Conservation (phyloP, 2,113 vertebrate genomes). For the Lamprotornis superbus region DNA sequence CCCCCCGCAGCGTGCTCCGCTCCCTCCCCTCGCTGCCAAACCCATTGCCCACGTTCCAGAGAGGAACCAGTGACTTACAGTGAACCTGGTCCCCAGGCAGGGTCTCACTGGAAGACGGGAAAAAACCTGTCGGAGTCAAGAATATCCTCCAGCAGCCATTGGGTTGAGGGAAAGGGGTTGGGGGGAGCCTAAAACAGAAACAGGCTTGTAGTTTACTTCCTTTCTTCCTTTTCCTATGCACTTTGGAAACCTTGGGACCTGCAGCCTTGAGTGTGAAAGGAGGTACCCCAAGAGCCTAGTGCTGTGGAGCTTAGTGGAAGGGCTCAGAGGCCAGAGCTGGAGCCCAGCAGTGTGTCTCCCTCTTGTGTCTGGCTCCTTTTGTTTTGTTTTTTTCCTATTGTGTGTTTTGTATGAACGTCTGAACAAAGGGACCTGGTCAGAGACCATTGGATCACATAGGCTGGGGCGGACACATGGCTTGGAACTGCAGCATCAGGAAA, state of each 20-base stretch:
- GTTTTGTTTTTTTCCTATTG: constrained; percentile 61
- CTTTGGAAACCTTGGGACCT: constrained; percentile 31
- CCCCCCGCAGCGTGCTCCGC: not conserved
- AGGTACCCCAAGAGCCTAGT: constrained; percentile 39
- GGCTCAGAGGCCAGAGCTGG: constrained; percentile 25
- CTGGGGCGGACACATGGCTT: constrained; percentile 52
- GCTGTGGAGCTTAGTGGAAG: constrained; percentile 34
- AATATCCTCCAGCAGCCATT: constrained; percentile 51
- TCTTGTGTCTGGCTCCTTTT: constrained; percentile 59
- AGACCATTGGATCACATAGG: constrained; percentile 44
- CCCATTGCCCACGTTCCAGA: constrained; percentile 12
- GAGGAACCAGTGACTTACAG: constrained; percentile 56
- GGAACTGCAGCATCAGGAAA: constrained; percentile 61
- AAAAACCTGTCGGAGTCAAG: constrained; percentile 47
- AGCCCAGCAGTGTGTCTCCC: constrained; percentile 44
- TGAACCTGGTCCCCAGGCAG: constrained; percentile 51
- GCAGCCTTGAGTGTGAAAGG: not conserved
- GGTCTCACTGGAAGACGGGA: constrained; percentile 41
- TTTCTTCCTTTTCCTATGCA: constrained; percentile 59
- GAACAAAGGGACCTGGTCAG: constrained; percentile 59
- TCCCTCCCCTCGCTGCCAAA: constrained; percentile 21
- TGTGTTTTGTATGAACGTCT: constrained; percentile 58
- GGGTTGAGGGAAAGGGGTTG: constrained; percentile 20
- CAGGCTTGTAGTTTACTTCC: constrained; percentile 44
- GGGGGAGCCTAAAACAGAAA: constrained; percentile 41